Percentiles rank a stretch among this genome's conserved stretches.
These are phyloP conservation scores for Harpalus rufipes DNA, from an alignment of 2,888 invertebrate species.

Conservation along the genomic window DNA sequence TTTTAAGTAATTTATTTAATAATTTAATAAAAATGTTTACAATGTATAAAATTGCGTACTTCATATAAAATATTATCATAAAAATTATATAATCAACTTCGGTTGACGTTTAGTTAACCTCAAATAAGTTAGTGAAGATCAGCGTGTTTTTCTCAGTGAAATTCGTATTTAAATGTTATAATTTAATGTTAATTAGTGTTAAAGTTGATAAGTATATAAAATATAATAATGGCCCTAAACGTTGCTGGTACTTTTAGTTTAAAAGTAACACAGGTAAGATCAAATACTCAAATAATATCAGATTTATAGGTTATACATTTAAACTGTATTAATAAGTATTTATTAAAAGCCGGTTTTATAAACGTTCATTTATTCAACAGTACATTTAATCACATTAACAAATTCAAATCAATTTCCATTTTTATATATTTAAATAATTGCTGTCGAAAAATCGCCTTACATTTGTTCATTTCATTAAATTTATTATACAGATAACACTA, in stretches of 20 bases:
- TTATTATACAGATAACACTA: no score
- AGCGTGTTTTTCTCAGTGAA: neutral
- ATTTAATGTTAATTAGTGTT: neutral
- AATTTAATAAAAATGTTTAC: neutral
- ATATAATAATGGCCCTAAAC: conserved; percentile 70
- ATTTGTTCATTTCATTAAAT: no score
- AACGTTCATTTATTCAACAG: no score
- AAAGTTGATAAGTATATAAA: neutral
- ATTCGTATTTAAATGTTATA: neutral
- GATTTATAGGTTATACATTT: conserved; percentile 30
- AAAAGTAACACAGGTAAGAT: conserved; percentile 70
- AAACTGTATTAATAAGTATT: neutral
- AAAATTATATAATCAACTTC: neutral
- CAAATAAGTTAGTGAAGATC: neutral
- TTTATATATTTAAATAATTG: no score
- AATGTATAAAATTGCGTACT: neutral
- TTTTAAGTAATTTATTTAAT: neutral
- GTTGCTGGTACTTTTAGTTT: conserved; percentile 69
- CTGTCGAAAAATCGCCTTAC: no score
- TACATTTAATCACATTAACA: no score
- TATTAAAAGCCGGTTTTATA: no score
- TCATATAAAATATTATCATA: neutral
- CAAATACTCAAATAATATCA: neutral
- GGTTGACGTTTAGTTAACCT: conserved; percentile 11
- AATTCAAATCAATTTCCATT: no score